Base-by-base conservation (phyloP, 2,888 invertebrate species). In the Cerastis leucographa region DNA sequence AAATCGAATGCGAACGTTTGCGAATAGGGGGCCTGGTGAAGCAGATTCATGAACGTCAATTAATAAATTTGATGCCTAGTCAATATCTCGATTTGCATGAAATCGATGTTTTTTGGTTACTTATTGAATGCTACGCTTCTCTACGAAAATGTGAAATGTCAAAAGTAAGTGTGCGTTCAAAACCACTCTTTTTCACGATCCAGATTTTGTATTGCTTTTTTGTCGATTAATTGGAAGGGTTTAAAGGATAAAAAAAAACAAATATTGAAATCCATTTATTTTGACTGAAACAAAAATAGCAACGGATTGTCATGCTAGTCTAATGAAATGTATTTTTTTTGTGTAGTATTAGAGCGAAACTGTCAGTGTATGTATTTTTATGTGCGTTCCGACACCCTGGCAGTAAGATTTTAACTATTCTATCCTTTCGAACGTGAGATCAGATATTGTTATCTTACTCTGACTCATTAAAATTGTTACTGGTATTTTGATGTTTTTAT, bases 341-440 rank as follows among this genome's bases (percentile, higher is more conserved):
- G 19, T 59, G 19, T 64, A 64, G 40, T 62, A 46, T 79, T 56
- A 35, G 46, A 78, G 9, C 54, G 64, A 49, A 35, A 0, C 64
- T 74, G 80, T 80, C 74, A 78, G 19, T 65, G 35, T 80, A 74
- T 65, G 35, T 80, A 74, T 35, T 44, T 78, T 40, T 46, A 40
- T 12, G 8, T 14, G 49, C 65, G 65, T 74, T 78, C 59, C 78
- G 35, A 7, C n/a, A 11, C 22, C 3, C 2, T 3, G 8, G 14
- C 19, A 4, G 12, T 1, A 19, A 2, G 9, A 22, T 9, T 46
- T 17, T 62, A 11, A 5, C 6, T 29, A 49, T 35, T 25, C 12
- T n/a, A 3, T 19, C 2, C 2, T 42, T 9, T 35, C 44, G 44
- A 59, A 8, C 2, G 25, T 2, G 5, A 40, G 7, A n/a, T n/a